Base-by-base conservation (phyloP, 64 coral and sea anemone genomes). In the Porites australiensis region DNA sequence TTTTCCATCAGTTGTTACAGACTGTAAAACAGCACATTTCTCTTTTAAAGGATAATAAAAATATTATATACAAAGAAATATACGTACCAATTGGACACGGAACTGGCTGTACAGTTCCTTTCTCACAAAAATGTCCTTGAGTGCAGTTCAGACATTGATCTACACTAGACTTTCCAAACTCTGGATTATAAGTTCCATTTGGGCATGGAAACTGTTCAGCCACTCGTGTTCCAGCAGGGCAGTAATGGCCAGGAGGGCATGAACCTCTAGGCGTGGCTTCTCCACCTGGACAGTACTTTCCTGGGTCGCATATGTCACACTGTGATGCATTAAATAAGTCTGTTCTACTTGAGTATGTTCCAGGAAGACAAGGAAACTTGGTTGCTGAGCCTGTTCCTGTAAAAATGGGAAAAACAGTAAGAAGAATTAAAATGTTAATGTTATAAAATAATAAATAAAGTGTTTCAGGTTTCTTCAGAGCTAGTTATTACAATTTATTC, bases 271-370 rank as follows among this genome's bases (percentile, higher is more conserved):
- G 94, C 57, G 80, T 75, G 64, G 94, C 86, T 49, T 99, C 98
- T 59, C 98, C 98, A 27, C 98, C 98, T 4, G 94, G 98, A 91
- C 98, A 99, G 88, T 99, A 99, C 50, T 82, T 93, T 45, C 98
- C 87, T 65, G 96, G 94, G 66, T 92, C 71, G 75, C 98, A 99
- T 8, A 15, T 70, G 48, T 92, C 90, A 88, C 98, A 99, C 46
- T 99, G 94, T 15, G 94, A 93, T 3, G 98, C 94, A 75, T 96
- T 84, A 64, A 87, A 96, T 57, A 99, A 92, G 45, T 99, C 98
- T 77, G 98, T 96, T 58, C 94, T 93, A 75, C 1, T 92, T 2
- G 98, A 96, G 69, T 75, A 99, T 15, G 94, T 99, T 57, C 98
- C 98, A 80, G 98, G 98, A 66, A 82, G 94, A 67, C 98, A 99